These are phyloP conservation scores for Gymnopithys bicolor DNA, from an alignment of 2,797 vertebrate species.

Conservation along the genomic window DNA sequence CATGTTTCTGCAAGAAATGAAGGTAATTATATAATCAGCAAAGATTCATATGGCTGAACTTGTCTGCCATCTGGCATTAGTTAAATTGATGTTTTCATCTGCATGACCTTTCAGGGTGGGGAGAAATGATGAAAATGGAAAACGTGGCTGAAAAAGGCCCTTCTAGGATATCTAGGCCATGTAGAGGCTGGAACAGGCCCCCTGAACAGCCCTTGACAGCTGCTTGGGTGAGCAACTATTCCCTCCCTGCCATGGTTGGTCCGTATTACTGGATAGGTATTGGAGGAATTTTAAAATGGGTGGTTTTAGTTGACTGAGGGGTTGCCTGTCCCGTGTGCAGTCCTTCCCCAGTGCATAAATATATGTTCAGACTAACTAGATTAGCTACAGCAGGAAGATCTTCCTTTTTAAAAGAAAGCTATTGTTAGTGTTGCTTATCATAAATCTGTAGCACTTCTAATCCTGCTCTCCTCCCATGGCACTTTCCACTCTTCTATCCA, in stretches of 20 bases:
- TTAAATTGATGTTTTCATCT: conserved; percentile 46
- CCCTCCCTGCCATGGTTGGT: background rate
- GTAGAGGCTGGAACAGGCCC: background rate
- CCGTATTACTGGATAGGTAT: background rate
- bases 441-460: background rate
- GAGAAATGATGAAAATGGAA: background rate
- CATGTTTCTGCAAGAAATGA: conserved; percentile 18
- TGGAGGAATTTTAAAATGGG: background rate
- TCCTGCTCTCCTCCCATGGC: background rate
- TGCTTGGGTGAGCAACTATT: background rate
- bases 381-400: conserved; percentile 18
- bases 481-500: background rate
- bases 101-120: conserved; percentile 11
- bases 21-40: conserved; percentile 37
- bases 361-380: background rate
- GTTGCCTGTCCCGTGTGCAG: background rate
- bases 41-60: conserved; percentile 51
- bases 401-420: conserved; percentile 19
- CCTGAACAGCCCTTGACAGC: background rate
- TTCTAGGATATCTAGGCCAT: background rate
- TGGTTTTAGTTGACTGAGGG: background rate
- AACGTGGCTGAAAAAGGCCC: background rate
- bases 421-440: conserved; percentile 18
- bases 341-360: background rate
- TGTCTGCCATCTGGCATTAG: conserved; percentile 47